phyloP scores from a whole-genome alignment of 2,113 vertebrate genomes.

The Carassius carassius region DNA sequence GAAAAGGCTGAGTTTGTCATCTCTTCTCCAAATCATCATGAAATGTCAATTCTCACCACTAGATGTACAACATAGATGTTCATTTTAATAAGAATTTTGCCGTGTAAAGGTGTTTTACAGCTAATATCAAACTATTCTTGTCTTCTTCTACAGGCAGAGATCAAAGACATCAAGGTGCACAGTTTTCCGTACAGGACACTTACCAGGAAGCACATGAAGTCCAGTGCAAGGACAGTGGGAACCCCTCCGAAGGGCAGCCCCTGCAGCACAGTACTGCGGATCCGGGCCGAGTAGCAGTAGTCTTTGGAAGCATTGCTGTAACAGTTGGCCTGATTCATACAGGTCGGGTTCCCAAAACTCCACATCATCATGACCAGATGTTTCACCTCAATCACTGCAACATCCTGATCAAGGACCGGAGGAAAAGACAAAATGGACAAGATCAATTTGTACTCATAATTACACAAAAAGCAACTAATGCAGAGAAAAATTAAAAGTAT shows the following conservation, averaged over 20 bases:
- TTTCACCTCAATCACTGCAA: slow-evolving; percentile 78
- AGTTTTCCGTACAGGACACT: slow-evolving; percentile 52
- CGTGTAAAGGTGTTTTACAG: background rate
- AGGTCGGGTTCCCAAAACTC: slow-evolving; percentile 71
- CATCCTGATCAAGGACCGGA: slow-evolving; percentile 72
- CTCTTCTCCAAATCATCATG: too few relatives aligned
- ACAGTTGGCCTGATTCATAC: slow-evolving; percentile 67
- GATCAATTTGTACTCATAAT: background rate
- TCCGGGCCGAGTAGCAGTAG: slow-evolving; percentile 93
- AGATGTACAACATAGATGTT: too few relatives aligned
- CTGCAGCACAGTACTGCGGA: slow-evolving; percentile 96
- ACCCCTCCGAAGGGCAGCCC: slow-evolving; percentile 95
- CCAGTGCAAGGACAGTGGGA: slow-evolving; percentile 93
- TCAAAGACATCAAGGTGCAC: too few relatives aligned
- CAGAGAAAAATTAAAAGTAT: too few relatives aligned
- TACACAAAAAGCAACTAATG: too few relatives aligned
- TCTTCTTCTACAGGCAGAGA: background rate
- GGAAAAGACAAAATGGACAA: background rate
- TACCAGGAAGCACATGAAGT: slow-evolving; percentile 98
- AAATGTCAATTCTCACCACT: too few relatives aligned
- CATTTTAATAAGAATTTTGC: too few relatives aligned
- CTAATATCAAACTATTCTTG: background rate
- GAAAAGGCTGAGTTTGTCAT: too few relatives aligned
- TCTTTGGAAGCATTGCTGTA: slow-evolving; percentile 82
- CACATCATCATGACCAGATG: slow-evolving; percentile 78